Percentiles rank a stretch among this genome's conserved stretches.
These are phyloP conservation scores for Lapara coniferarum DNA, from an alignment of 2,888 invertebrate genomes.

Conservation along the genomic window DNA sequence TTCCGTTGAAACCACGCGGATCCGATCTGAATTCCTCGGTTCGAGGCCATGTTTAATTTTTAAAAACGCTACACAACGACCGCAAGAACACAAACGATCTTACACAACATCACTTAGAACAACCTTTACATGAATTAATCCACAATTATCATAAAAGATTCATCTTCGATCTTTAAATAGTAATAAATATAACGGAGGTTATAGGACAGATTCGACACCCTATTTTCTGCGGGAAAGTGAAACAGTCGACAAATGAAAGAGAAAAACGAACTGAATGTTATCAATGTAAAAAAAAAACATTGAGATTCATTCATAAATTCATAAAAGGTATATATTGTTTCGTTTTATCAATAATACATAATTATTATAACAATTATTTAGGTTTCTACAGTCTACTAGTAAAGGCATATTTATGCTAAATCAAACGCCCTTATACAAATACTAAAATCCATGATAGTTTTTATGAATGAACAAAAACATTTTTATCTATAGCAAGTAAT, in stretches of 20 bases:
- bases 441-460: not conserved
- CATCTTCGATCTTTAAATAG: slow-evolving; percentile 83
- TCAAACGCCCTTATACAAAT: not conserved
- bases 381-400: not conserved
- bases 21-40: slow-evolving; percentile 96
- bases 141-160: slow-evolving; percentile 88
- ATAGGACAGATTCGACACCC: slow-evolving; percentile 84
- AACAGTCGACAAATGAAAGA: slow-evolving; percentile 79
- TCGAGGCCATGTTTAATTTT: slow-evolving; percentile 92
- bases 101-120: slow-evolving; percentile 83
- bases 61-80: slow-evolving; percentile 81
- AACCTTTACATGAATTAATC: slow-evolving; percentile 82
- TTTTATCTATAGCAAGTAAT: slow-evolving; percentile 9
- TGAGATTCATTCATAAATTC: slow-evolving; percentile 53
- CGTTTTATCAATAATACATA: not conserved
- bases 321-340: not conserved
- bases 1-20: slow-evolving; percentile 99
- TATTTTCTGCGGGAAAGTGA: slow-evolving; percentile 84
- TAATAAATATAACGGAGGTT: slow-evolving; percentile 83
- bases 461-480: not conserved
- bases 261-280: slow-evolving; percentile 72
- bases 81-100: slow-evolving; percentile 81
- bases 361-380: not conserved
- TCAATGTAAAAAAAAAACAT: slow-evolving; percentile 60
- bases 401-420: not conserved